phyloP scores from a whole-genome alignment of 1,140 invertebrate genomes.

The Drosophila sechellia region DNA sequence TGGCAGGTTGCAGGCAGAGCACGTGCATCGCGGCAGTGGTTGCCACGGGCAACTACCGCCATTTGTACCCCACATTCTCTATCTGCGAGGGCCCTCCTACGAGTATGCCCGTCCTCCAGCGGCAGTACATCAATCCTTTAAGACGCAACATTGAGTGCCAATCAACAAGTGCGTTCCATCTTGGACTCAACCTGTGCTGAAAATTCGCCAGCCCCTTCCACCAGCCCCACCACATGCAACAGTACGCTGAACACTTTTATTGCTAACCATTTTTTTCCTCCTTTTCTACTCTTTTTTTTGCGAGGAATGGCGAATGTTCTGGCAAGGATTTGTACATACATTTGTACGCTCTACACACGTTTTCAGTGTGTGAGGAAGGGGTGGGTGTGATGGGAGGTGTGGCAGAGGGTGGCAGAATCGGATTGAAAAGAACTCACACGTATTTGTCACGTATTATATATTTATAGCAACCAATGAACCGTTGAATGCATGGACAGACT shows the following conservation, averaged over 20 bases:
- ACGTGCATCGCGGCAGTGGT: constrained; percentile 63
- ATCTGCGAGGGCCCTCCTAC: neutral
- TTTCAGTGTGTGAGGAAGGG: constrained; percentile 2
- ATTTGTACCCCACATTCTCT: neutral
- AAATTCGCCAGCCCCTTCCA: neutral
- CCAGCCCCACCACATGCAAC: constrained; percentile 55
- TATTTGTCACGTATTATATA: constrained; percentile 83
- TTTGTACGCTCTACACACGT: constrained; percentile 53
- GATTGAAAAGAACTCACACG: constrained; percentile 81
- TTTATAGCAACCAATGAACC: constrained; percentile 82
- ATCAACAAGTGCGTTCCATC: constrained; percentile 81
- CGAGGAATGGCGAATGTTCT: constrained; percentile 54
- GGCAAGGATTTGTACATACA: constrained; percentile 68
- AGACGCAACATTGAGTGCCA: constrained; percentile 82
- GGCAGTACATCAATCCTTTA: constrained; percentile 78
- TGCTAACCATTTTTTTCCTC: constrained; percentile 63
- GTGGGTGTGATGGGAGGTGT: neutral
- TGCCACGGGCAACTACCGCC: constrained; percentile 51
- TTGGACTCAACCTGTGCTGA: constrained; percentile 44
- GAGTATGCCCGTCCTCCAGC: neutral
- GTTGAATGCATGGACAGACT: constrained; percentile 74
- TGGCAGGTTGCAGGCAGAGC: constrained; percentile 11
- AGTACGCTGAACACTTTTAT: constrained; percentile 79
- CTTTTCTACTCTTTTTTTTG: constrained; percentile 21
- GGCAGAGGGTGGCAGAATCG: constrained; percentile 10